Base-by-base conservation (phyloP, 2,888 invertebrate genomes). In the Cremastobaeus sp. region DNA sequence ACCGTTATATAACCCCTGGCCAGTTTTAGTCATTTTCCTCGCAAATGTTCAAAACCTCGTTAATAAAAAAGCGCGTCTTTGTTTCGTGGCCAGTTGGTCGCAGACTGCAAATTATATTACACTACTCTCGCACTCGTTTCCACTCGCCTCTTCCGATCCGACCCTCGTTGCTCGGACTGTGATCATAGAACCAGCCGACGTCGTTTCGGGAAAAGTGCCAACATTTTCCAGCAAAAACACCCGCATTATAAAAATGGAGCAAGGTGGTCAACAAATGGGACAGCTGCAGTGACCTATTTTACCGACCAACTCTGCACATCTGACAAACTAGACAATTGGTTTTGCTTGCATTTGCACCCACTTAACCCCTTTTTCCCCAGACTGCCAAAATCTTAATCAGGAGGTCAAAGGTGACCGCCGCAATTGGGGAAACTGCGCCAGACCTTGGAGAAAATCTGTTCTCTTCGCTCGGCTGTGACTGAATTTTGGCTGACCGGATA, bases 261-360 rank as follows among this genome's bases (percentile, higher is more conserved):
- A 55, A 54, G 54, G 52, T 60, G 20, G 15, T 34, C 20, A 12
- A 5, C 17, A 34, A 48, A 37, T 37, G 48, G 64, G 35, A 50
- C 64, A 64, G 64, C 43, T 50, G 50, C 35, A 50, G 71, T 1
- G 37, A 25, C 20, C 64, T 50, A 50, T 47, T 62, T 65, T 64
- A 71, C 37, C 71, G 55, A 48, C 47, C 20, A 41, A 41, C 11
- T 59, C n/a, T 28, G 34, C 25, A 35, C 8, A n/a, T 34, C 25
- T 45, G 37, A 3, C 37, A 32, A 25, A 8, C 8, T 25, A 25
- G 3, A 25, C 25, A 25, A 25, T 25, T 25, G 8, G 3, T 25
- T 8, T 25, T 3, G 25, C 3, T 25, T 8, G 8, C 8, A 25
- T 25, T 25, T 25, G 4, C 3, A 25, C 3, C 8, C 25, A n/a